A percentile compares a stretch with the other conserved stretches of the same genome.
Evolutionary conservation across 2,113 vertebrate genomes (phyloP).

Genomic region (Halcyon senegalensis): DNA sequence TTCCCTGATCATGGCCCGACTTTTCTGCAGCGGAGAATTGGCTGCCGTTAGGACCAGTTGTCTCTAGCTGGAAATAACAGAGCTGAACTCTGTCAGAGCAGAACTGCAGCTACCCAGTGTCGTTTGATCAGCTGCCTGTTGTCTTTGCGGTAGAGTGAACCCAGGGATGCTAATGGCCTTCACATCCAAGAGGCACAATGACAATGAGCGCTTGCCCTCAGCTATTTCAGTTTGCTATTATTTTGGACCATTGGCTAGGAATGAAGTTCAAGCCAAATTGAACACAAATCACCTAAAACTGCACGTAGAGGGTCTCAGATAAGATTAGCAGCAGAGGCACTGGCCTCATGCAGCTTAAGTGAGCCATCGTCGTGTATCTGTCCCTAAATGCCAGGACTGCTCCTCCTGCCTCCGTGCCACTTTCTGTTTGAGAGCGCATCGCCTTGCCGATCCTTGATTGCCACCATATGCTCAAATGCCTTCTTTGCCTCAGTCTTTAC

Average conservation of each 20-base stretch:
- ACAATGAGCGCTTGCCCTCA: background rate
- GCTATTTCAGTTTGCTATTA: slow-evolving; percentile 17
- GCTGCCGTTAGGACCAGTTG: background rate
- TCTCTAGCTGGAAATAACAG: background rate
- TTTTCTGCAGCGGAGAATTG: background rate
- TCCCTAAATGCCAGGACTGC: background rate
- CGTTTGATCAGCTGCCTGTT: background rate
- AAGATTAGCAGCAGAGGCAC: background rate
- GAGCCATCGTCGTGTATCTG: background rate
- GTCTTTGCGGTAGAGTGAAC: background rate
- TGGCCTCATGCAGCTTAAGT: background rate
- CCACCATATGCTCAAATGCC: rapidly evolving
- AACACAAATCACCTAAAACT: slow-evolving; percentile 5
- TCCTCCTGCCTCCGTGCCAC: background rate
- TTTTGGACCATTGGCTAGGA: slow-evolving; percentile 33
- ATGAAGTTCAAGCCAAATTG: slow-evolving; percentile 28
- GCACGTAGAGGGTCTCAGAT: background rate
- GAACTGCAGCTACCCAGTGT: background rate
- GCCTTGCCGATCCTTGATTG: background rate
- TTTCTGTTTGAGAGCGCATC: background rate
- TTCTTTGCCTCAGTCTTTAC: too few relatives aligned
- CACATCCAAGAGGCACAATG: background rate
- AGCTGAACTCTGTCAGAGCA: background rate
- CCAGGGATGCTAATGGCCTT: background rate
- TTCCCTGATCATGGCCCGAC: background rate